Percentiles rank a stretch among this genome's conserved stretches.
These are phyloP conservation scores for Nebria salina DNA, from an alignment of 2,888 invertebrate genomes.

Conservation along the genomic window DNA sequence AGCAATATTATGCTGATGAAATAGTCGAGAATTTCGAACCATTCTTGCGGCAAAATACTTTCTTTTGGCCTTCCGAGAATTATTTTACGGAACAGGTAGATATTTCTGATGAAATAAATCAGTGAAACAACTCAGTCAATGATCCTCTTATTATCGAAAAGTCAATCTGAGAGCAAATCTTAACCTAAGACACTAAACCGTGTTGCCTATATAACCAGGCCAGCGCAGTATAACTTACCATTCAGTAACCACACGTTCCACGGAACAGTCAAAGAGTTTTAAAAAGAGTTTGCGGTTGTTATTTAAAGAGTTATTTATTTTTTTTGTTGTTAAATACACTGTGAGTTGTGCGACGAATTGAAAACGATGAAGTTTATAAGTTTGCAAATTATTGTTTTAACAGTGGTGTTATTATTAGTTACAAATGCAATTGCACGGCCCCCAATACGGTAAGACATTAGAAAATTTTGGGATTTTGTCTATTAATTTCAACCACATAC, in stretches of 20 bases:
- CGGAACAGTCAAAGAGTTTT: not conserved
- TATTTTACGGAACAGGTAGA: not conserved
- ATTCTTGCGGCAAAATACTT: no score
- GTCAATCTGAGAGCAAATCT: not conserved
- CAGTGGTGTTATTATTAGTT: not conserved
- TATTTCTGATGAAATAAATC: not conserved
- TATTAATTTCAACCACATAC: no score
- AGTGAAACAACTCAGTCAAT: not conserved
- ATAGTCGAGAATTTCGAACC: no score
- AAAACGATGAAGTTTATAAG: not conserved
- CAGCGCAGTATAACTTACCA: not conserved
- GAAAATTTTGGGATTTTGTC: no score
- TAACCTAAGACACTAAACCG: not conserved
- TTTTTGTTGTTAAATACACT: not conserved
- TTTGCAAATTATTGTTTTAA: not conserved
- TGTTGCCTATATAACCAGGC: not conserved
- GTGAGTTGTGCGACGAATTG: not conserved
- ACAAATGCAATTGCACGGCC: not conserved
- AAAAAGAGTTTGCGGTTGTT: no score
- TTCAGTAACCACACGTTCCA: not conserved
- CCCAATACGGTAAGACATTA: not conserved
- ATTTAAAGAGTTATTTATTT: no score
- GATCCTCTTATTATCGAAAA: not conserved
- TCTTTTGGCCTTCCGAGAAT: not conserved
- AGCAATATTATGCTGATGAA: no score